Evolutionary conservation across 2,113 vertebrate species (phyloP).

Genomic region (Calyptommatus sinebrachiatus): DNA sequence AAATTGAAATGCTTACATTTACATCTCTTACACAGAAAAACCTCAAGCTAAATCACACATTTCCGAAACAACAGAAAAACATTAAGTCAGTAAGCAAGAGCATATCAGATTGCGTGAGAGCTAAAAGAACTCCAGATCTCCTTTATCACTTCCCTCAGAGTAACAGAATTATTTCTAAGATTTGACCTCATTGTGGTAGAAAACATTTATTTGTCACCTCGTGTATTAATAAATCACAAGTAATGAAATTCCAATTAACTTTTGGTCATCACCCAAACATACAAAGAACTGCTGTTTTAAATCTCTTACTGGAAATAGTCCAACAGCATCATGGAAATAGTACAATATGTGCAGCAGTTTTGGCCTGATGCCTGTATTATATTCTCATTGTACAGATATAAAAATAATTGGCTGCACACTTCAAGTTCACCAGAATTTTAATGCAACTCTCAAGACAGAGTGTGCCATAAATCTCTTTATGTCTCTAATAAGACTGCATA

Average conservation of each 20-base stretch:
- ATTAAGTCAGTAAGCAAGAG: neutral
- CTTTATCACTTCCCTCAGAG: neutral
- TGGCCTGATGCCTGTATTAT: neutral
- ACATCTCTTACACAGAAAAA: neutral
- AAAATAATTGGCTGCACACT: neutral
- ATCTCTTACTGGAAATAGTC: neutral
- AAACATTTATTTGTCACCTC: neutral
- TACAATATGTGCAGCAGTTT: neutral
- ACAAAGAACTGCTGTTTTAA: neutral
- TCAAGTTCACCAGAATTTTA: neutral
- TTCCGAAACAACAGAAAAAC: neutral
- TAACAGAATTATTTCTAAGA: slow-evolving; percentile 1
- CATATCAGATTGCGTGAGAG: neutral
- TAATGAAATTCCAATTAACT: neutral
- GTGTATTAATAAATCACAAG: neutral
- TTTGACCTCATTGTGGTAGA: neutral
- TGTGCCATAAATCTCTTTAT: neutral
- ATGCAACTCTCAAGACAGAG: neutral
- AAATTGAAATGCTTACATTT: neutral
- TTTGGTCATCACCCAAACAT: neutral
- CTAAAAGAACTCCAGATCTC: neutral
- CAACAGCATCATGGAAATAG: neutral
- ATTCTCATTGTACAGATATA: neutral
- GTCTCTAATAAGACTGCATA: neutral
- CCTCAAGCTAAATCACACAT: neutral